These are phyloP conservation scores for Deroptyus accipitrinus DNA, from an alignment of 2,113 vertebrate genomes.

Conservation along the genomic window DNA sequence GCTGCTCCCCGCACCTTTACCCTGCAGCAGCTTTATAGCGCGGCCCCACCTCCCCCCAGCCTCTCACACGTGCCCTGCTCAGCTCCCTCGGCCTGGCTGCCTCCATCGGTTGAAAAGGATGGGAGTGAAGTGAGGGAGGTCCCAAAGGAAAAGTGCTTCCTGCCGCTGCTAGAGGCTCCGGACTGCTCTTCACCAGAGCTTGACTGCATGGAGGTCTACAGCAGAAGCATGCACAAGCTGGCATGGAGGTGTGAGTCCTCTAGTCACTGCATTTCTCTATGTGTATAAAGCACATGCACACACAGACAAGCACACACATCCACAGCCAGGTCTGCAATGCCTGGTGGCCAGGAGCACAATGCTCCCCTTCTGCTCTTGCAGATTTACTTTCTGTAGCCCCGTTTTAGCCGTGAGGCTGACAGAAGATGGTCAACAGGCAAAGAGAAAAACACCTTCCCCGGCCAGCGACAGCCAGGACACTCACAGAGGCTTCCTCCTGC, in stretches of 20 bases:
- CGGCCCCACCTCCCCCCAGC: neutral
- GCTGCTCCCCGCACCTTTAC: fast-evolving
- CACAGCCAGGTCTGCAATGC: neutral
- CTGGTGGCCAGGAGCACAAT: neutral
- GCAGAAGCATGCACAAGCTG: fast-evolving
- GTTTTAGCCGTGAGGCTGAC: fast-evolving
- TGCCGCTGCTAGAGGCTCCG: neutral
- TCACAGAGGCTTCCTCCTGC: fast-evolving
- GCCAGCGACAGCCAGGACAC: neutral
- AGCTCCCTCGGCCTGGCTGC: neutral
- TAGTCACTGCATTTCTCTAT: fast-evolving
- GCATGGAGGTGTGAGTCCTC: fast-evolving
- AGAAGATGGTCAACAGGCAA: fast-evolving
- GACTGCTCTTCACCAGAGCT: neutral
- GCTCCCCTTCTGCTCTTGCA: fast-evolving
- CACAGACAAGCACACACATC: fast-evolving
- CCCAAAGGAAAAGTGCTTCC: neutral
- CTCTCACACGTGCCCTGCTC: neutral
- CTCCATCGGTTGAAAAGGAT: fast-evolving
- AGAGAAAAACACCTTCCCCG: fast-evolving
- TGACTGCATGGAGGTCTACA: fast-evolving
- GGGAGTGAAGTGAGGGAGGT: fast-evolving
- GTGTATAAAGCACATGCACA: fast-evolving
- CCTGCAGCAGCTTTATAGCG: neutral
- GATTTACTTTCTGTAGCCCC: fast-evolving